Evolutionary conservation across 2,113 vertebrate species (phyloP), one percentile per base, ranked within the genome.

Genomic region (Ammospiza caudacuta): DNA sequence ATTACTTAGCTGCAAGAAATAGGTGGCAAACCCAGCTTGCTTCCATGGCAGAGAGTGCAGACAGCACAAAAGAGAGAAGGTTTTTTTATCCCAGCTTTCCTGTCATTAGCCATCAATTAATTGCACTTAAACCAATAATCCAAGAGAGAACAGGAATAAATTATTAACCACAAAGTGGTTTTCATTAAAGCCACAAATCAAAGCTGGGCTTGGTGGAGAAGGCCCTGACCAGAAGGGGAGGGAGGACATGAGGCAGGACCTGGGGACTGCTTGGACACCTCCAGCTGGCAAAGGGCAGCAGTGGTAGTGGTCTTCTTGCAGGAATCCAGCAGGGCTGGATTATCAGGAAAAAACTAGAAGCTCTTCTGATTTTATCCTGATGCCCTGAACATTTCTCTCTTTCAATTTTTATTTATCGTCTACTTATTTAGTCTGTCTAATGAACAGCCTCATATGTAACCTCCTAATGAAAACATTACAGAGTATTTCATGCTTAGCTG

Each of bases 401-500:
- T 62, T 88, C 89, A 19, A 9, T 90, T 95, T 88, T 95, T 95
- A 83, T 96, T 95, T 97, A 80, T 92, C 6, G 2, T 86, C 93
- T 96, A 16, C 79, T 76, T 92, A 80, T 74, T 90, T 93, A 90
- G 76, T 83, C 90, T 94, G 51, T 80, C 76, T 96, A 90, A 93
- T 93, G 93, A 95, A 70, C 80, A 95, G 79, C 88, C 57, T 93
- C 95, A 83, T 75, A 86, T 96, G 73, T 90, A 96, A 72, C 80
- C 90, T 88, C 90, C 61, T 96, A 92, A 92, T 92, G 93, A 90
- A 89, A 95, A 81, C 90, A 92, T 95, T 94, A 92, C 64, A 57
- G 90, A 67, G 77, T 93, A 93, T 97, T 92, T 96, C 94, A 95
- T 93, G 93, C 93, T 95, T 93, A 90, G 90, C 59, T 96, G 88